Percentiles rank a stretch among this genome's conserved stretches.
These are phyloP conservation scores for Drosophila takahashii DNA, from an alignment of 1,140 invertebrate species.

Conservation along the genomic window DNA sequence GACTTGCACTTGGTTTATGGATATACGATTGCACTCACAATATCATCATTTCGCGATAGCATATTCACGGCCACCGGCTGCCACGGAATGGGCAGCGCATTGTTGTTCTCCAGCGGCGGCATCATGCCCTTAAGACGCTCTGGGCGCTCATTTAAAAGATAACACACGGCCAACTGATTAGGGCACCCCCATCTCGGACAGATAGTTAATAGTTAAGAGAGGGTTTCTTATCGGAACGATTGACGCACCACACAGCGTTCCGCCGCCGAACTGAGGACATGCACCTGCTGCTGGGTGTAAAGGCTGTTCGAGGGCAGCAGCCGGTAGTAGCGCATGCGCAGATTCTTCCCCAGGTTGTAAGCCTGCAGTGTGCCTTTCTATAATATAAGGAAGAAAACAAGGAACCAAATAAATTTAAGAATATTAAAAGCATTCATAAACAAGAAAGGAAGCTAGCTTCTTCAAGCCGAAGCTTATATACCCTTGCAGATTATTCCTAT, in stretches of 20 bases:
- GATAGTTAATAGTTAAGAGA: constrained; percentile 32
- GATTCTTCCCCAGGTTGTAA: constrained; percentile 90
- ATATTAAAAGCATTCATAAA: too few species aligned
- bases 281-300: constrained; percentile 88
- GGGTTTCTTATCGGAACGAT: constrained; percentile 22
- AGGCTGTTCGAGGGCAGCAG: constrained; percentile 87
- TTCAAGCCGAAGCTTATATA: too few species aligned
- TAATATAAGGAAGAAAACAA: constrained; percentile 33
- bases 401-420: background rate
- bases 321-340: constrained; percentile 89
- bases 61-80: constrained; percentile 95
- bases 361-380: constrained; percentile 92
- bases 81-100: constrained; percentile 92
- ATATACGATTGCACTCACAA: constrained; percentile 86
- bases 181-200: constrained; percentile 51
- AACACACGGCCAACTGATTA: constrained; percentile 72
- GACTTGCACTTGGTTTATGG: constrained; percentile 1
- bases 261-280: constrained; percentile 91
- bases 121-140: constrained; percentile 92
- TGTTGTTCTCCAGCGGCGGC: constrained; percentile 89
- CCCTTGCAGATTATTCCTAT: too few species aligned
- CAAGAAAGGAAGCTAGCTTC: too few species aligned
- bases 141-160: constrained; percentile 91
- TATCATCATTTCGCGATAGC: constrained; percentile 88
- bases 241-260: constrained; percentile 89